These are phyloP conservation scores for Entomobrya multifasciata DNA, from an alignment of 2,888 invertebrate species.

Conservation along the genomic window DNA sequence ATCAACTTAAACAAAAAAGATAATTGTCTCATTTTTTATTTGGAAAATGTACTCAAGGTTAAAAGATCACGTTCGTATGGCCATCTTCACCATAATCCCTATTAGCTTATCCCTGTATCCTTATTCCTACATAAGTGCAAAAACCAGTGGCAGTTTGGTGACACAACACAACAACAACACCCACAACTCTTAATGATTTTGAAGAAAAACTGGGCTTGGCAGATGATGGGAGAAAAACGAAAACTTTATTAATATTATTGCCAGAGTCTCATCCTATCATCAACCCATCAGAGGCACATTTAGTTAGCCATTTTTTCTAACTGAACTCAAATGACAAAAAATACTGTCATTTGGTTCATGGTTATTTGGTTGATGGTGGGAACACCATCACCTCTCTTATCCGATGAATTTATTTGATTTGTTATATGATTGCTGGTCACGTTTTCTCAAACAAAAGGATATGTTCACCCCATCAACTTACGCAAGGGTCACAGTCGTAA, in stretches of 20 bases:
- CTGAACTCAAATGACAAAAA: neutral
- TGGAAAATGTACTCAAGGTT: slow-evolving; percentile 29
- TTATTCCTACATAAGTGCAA: neutral
- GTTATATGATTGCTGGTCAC: slow-evolving; percentile 61
- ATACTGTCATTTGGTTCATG: neutral
- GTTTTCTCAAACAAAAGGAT: slow-evolving; percentile 37
- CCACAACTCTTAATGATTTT: slow-evolving; percentile 71
- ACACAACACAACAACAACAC: slow-evolving; percentile 63
- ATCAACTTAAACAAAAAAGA: neutral
- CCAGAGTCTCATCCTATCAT: neutral
- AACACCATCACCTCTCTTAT: slow-evolving; percentile 43
- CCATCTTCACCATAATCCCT: neutral
- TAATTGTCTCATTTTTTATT: slow-evolving; percentile 5
- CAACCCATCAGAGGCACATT: neutral
- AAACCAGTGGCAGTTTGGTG: slow-evolving; percentile 37
- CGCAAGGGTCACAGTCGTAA: neutral
- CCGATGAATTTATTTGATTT: slow-evolving; percentile 56
- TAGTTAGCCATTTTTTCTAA: slow-evolving; percentile 7
- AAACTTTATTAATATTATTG: slow-evolving; percentile 10
- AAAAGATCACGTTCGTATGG: slow-evolving; percentile 22
- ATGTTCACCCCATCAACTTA: neutral
- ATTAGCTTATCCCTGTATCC: neutral
- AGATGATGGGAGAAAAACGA: slow-evolving; percentile 39
- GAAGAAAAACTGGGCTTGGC: slow-evolving; percentile 71
- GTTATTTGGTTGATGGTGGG: slow-evolving; percentile 48